Base-by-base conservation (phyloP, 2,797 vertebrate genomes). In the Protonibea diacanthus region DNA sequence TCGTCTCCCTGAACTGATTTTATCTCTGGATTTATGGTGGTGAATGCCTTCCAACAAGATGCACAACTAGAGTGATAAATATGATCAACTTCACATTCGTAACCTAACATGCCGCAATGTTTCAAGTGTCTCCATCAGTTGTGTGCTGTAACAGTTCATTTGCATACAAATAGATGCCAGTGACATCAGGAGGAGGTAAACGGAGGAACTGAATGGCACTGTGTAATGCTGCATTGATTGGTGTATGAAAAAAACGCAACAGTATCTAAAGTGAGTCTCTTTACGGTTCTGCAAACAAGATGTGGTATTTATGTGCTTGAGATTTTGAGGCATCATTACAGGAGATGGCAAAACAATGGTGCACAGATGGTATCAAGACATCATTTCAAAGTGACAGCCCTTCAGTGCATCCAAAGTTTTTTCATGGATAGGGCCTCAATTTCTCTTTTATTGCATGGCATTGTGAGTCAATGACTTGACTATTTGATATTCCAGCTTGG, bases 161-260 rank as follows among this genome's bases (percentile, higher is more conserved):
- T 86, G 71, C 83, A 84, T 87, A 80, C 74, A 86, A 87, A 89
- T 84, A 82, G 83, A 74, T 76, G 58, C 60, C 60, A 68, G 57
- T 68, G 71, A 84, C 74, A 82, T 82, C 70, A 78, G 56, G 57
- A 84, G 71, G 74, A 71, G 65, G 70, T 69, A 51, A 80, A 71
- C 74, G 7, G 44, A 68, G 81, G 67, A 63, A 86, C 68, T 72
- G n/a, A 86, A 75, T 85, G 57, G 75, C 25, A 23, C 61, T 49
- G 44, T 66, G 78, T 53, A 81, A 63, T 27, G 38, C 62, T n/a
- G 55, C 27, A 67, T 73, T 85, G 83, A 84, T 73, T 87, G 71
- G 67, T 73, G 27, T 65, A 44, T 73, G 63, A 77, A 75, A 71
- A 58, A 57, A 62, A 42, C 23, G 18, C 20, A 62, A 78, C 59